Percentiles rank a stretch among this genome's conserved stretches.
phyloP scores from a whole-genome alignment of 1,140 invertebrate species.

The Tetranychus cinnabarinus region DNA sequence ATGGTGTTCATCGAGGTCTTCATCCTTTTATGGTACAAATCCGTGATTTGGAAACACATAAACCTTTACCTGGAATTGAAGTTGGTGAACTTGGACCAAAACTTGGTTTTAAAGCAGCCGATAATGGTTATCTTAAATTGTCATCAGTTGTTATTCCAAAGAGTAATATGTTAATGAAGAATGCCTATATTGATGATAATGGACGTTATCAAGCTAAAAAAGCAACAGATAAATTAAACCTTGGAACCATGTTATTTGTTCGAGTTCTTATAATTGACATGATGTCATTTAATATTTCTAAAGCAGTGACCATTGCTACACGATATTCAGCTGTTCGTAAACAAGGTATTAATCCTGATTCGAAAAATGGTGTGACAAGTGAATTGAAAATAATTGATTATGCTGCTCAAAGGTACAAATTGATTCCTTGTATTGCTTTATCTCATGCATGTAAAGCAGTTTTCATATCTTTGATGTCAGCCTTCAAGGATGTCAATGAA shows the following conservation, averaged over 20 bases:
- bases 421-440: constrained; percentile 55
- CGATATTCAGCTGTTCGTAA: constrained; percentile 68
- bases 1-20: constrained; percentile 58
- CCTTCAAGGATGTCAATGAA: constrained; percentile 52
- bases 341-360: constrained; percentile 30
- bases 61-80: constrained; percentile 58
- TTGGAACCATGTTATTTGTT: constrained; percentile 85
- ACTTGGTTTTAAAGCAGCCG: constrained; percentile 63
- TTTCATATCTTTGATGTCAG: constrained; percentile 46
- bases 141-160: constrained; percentile 62
- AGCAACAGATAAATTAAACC: constrained; percentile 55
- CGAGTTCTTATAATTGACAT: constrained; percentile 38
- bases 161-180: constrained; percentile 76
- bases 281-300: constrained; percentile 18
- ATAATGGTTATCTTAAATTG: constrained; percentile 58
- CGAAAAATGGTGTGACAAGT: constrained; percentile 21
- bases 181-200: constrained; percentile 36
- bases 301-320: constrained; percentile 20
- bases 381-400: constrained; percentile 80
- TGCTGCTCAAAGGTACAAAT: constrained; percentile 70
- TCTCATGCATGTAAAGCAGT: constrained; percentile 48
- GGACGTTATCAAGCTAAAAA: constrained; percentile 22
- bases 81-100: constrained; percentile 85
- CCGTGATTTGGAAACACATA: constrained; percentile 34
- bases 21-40: constrained; percentile 41